phyloP scores from a whole-genome alignment of 1,140 invertebrate species.

The Mya arenaria region DNA sequence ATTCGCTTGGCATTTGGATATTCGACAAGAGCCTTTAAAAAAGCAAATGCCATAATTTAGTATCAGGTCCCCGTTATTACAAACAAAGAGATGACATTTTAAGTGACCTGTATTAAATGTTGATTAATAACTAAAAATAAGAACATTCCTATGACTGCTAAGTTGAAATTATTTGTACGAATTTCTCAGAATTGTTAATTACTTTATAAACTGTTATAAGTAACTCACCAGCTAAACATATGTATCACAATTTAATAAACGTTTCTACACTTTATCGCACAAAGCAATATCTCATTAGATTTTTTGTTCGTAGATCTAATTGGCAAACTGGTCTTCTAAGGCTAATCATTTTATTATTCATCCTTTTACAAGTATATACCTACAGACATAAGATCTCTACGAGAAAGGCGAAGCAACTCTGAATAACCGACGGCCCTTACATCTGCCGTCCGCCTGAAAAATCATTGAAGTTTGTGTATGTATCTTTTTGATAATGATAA shows the following conservation, averaged over 20 bases:
- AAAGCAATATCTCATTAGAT: neutral
- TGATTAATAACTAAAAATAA: neutral
- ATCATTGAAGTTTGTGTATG: neutral
- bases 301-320: neutral
- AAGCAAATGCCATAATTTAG: neutral
- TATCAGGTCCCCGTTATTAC: neutral
- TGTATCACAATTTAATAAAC: neutral
- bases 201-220: neutral
- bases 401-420: slow-evolving; percentile 95
- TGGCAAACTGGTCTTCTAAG: too few species aligned
- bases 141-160: neutral
- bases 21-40: slow-evolving; percentile 70
- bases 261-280: neutral
- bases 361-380: slow-evolving; percentile 85
- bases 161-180: neutral
- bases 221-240: neutral
- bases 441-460: slow-evolving; percentile 93
- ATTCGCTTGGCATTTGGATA: slow-evolving; percentile 73
- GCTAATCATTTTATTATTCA: too few species aligned
- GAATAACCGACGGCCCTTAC: slow-evolving; percentile 97
- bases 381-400: slow-evolving; percentile 95
- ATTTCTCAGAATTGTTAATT: neutral
- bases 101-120: neutral
- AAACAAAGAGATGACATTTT: neutral
- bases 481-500: too few species aligned